phyloP scores from a whole-genome alignment of 1,140 invertebrate genomes.

The Drosophila repleta region DNA sequence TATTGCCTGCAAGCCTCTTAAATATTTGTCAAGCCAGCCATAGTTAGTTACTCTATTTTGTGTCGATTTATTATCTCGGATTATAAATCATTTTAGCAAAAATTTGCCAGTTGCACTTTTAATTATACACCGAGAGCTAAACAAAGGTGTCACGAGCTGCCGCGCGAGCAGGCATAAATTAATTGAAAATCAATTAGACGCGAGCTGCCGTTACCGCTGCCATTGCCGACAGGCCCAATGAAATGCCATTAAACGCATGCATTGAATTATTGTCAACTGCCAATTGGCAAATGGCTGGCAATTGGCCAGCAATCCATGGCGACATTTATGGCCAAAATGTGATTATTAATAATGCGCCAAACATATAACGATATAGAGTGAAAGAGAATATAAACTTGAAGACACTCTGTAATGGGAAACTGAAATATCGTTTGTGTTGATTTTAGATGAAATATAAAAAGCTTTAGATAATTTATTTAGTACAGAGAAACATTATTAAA shows the following conservation, averaged over 20 bases:
- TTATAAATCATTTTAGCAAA: constrained; percentile 74
- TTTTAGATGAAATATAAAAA: background rate
- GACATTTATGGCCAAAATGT: constrained; percentile 50
- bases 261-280: constrained; percentile 55
- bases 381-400: background rate
- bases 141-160: constrained; percentile 72
- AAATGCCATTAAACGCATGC: constrained; percentile 50
- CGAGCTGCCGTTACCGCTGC: constrained; percentile 25
- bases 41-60: constrained; percentile 25
- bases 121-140: constrained; percentile 59
- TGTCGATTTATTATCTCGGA: constrained; percentile 64
- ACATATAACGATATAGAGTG: background rate
- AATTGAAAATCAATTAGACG: constrained; percentile 78
- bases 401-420: background rate
- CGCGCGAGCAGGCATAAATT: constrained; percentile 68
- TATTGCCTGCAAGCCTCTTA: background rate
- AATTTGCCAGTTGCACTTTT: constrained; percentile 57
- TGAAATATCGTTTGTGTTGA: background rate
- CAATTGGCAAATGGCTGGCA: constrained; percentile 52
- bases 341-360: constrained; percentile 52
- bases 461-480: no score
- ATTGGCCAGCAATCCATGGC: constrained; percentile 45
- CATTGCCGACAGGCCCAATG: constrained; percentile 25
- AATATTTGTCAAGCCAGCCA: background rate
- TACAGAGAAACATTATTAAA: no score